Evolutionary conservation across 92 coral and sea anemone species (phyloP).

Genomic region (Muricea muricata): DNA sequence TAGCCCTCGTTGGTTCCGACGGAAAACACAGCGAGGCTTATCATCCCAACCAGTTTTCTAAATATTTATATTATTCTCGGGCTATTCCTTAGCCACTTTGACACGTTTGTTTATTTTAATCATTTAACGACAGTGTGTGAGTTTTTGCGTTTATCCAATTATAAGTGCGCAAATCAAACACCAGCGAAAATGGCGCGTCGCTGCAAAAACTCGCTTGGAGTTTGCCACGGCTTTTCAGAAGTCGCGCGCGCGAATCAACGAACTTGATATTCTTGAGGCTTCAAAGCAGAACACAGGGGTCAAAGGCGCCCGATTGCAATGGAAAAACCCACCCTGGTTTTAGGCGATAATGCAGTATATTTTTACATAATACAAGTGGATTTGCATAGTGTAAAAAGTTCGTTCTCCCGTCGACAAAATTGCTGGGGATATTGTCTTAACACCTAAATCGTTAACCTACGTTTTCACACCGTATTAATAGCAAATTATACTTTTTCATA

Average conservation of each 20-base stretch:
- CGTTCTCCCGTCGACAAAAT: neutral
- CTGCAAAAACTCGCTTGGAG: neutral
- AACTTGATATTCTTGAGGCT: neutral
- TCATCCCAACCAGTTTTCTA: conserved; percentile 45
- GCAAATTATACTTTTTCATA: neutral
- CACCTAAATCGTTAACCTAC: neutral
- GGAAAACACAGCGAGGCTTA: conserved; percentile 41
- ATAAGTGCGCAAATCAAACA: conserved; percentile 15
- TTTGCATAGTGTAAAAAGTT: neutral
- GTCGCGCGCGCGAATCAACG: neutral
- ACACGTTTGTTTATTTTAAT: conserved; percentile 23
- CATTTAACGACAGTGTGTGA: conserved; percentile 32
- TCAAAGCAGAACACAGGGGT: neutral
- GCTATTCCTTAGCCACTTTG: conserved; percentile 2
- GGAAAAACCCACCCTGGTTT: neutral
- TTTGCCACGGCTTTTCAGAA: neutral
- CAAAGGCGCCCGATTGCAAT: neutral
- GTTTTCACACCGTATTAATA: neutral
- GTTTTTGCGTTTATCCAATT: conserved; percentile 41
- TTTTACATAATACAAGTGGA: neutral
- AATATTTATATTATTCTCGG: conserved; percentile 43
- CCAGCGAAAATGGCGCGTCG: neutral
- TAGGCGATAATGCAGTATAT: conserved; percentile 9
- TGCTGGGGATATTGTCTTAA: neutral
- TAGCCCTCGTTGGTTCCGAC: conserved; percentile 12